These are phyloP conservation scores for Drosophila prolongata DNA, from an alignment of 2,888 invertebrate genomes.

Conservation along the genomic window DNA sequence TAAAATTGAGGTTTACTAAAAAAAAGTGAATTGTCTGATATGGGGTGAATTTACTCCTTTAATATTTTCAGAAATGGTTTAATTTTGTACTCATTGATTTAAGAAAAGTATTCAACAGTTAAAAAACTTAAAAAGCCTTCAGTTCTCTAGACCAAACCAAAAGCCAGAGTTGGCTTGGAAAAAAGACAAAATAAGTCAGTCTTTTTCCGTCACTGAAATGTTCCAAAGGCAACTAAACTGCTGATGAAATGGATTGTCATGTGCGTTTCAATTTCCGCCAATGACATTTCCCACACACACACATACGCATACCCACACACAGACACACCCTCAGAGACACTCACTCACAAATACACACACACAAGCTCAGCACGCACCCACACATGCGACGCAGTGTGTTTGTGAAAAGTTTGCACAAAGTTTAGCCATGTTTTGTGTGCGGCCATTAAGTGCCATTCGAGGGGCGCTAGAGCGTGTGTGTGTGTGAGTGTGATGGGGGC, in stretches of 20 bases:
- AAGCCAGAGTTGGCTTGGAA: not conserved
- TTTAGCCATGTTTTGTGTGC: conserved; percentile 61
- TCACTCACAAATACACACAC: conserved; percentile 17
- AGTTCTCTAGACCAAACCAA: not conserved
- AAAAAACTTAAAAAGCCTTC: too few relatives aligned
- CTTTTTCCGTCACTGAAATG: conserved; percentile 54
- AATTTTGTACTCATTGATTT: too few relatives aligned
- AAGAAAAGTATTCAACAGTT: too few relatives aligned
- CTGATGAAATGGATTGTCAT: conserved; percentile 83
- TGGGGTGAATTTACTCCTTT: too few relatives aligned
- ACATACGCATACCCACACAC: conserved; percentile 18
- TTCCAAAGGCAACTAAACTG: conserved; percentile 79
- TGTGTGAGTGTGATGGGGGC: conserved; percentile 21
- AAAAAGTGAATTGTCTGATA: too few relatives aligned
- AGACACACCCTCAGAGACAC: conserved; percentile 14
- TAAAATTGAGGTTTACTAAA: too few relatives aligned
- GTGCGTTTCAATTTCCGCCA: conserved; percentile 83
- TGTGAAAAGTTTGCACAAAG: conserved; percentile 68
- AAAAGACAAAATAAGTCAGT: not conserved
- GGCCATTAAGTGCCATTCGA: conserved; percentile 65
- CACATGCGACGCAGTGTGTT: conserved; percentile 30
- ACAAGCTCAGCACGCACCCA: conserved; percentile 14
- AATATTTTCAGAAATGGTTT: too few relatives aligned
- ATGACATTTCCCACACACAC: conserved; percentile 63
- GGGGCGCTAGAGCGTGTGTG: conserved; percentile 53